Base-by-base conservation (phyloP, 2,888 invertebrate species). In the Heliconius ethilla region DNA sequence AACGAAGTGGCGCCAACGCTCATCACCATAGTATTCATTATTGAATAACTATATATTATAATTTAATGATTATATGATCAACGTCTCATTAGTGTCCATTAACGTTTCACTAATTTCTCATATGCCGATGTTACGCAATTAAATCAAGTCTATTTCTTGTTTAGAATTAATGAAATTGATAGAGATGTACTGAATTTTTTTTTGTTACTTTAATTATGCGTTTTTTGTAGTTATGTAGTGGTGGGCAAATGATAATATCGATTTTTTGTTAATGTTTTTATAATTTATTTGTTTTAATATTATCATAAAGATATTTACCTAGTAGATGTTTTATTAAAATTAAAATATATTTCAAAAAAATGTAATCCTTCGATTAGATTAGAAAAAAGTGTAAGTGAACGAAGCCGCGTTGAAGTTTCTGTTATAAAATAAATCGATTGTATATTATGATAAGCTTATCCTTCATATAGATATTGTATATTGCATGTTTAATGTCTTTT, bases 41-140 rank as follows among this genome's bases (percentile, higher is more conserved):
- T 77, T 80, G 75, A 78, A 79, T 78, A 80, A 80, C 76, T 63
- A 77, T 78, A 75, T 40, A 62, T 65, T 40, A 67, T 37, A 25
- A 45, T 69, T 45, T 3, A 45, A 69, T 45, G 40, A 69, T 69
- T 69, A 69, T 69, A 78, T 78, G 81, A 81, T 80, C 76, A 65
- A 76, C 77, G 76, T 78, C 79, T 82, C 81, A 81, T 82, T 81
- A 82, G 75, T 73, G 80, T 82, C 81, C 73, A 80, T 80, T 78
- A 66, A 78, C 33, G 55, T 76, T 67, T 59, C 75, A 72, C 66
- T 80, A 75, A 78, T 76, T 74, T 70, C 70, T 78, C 62, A 55
- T 51, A 76, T 55, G n/a, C 22, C 37, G 55, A 40, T 55, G 59
- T 69, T 69, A 29, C 40, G 33, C 22, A 27, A 65, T 27, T 63